Base-by-base conservation (phyloP, 2,888 invertebrate genomes). In the Ennomos quercinarius region DNA sequence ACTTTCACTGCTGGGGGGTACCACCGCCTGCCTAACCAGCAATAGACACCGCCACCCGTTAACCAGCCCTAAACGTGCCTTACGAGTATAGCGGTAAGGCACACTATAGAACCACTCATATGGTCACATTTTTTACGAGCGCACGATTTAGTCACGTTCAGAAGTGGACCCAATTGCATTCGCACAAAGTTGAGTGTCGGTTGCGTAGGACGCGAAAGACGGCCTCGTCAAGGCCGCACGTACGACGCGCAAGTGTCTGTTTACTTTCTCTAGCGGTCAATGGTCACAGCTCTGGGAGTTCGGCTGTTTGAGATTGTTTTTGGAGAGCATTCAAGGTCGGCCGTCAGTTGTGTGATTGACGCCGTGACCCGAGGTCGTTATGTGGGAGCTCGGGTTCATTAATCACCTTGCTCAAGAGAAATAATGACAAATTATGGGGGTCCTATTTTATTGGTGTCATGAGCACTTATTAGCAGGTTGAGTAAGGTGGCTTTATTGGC, bases 191-290 rank as follows among this genome's bases (percentile, higher is more conserved):
- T 63, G 66, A 54, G 55, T 77, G 74, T 80, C 58, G 70, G 42
- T 61, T 58, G 66, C 57, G 48, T 36, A 49, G 48, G 52, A 51
- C 57, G 49, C 53, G 44, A 49, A 63, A 67, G 72, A 80, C 78
- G 88, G 84, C 87, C 87, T 86, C 83, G 73, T 77, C 85, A 90
- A 89, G 89, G 89, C 85, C 89, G 83, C 80, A 77, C 79, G 83
- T 82, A 77, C 77, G 77, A 76, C 78, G 76, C 77, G 76, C 77
- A 72, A 76, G 78, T 87, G 83, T 60, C 60, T 60, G 60, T 89
- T 89, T 86, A 86, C 90, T 90, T 90, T 90, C 90, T 87, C 88
- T 84, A 82, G 83, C 86, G 89, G 88, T 88, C 87, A 87, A 82
- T 79, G 87, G 84, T 86, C 86, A 87, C 72, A 75, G 72, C 67